These are phyloP conservation scores for Labeo calbasu DNA, from an alignment of 2,797 vertebrate genomes.

Conservation along the genomic window DNA sequence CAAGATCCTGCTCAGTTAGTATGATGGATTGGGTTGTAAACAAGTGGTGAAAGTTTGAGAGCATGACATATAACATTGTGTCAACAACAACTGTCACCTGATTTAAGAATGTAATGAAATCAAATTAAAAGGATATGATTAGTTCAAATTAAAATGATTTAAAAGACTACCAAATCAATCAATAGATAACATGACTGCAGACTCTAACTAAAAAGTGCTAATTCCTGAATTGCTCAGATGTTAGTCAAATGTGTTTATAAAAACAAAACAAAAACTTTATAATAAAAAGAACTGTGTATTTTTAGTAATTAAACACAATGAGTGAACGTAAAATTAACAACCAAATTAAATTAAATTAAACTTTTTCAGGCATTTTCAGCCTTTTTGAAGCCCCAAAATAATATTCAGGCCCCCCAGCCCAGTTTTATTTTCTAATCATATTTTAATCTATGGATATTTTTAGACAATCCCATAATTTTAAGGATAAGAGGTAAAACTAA, in stretches of 20 bases:
- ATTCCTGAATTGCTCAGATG: neutral
- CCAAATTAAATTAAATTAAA: neutral
- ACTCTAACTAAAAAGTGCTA: neutral
- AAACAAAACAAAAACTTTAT: no score
- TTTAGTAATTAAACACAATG: neutral
- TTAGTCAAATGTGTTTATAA: neutral
- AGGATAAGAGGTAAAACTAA: neutral
- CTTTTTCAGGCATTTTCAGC: neutral
- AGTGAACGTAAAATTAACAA: neutral
- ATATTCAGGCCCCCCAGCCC: neutral
- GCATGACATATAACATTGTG: neutral
- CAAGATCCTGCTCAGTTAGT: neutral
- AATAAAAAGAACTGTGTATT: no score
- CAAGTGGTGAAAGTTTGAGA: conserved; percentile 4
- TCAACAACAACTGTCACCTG: neutral
- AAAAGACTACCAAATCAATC: neutral
- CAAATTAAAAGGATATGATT: neutral
- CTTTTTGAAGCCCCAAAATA: neutral
- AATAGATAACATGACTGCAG: neutral
- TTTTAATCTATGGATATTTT: neutral
- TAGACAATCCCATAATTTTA: neutral
- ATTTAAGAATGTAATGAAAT: neutral
- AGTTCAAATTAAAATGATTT: neutral
- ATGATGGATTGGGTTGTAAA: conserved; percentile 14
- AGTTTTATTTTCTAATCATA: neutral